These are phyloP conservation scores for Lymantria monacha DNA, from an alignment of 2,888 invertebrate species.

Conservation along the genomic window DNA sequence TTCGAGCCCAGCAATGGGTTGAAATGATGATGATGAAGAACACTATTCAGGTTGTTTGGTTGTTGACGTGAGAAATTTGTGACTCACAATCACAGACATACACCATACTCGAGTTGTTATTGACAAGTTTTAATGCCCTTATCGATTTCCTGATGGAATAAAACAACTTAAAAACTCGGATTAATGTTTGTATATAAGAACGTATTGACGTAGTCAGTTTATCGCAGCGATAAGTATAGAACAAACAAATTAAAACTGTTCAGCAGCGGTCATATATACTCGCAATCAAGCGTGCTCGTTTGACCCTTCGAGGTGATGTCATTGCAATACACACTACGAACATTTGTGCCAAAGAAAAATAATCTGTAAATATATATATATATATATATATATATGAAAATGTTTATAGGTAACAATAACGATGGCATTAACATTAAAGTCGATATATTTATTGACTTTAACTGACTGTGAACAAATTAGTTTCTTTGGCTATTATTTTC, in stretches of 20 bases:
- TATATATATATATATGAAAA: slow-evolving; percentile 23
- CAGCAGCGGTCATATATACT: slow-evolving; percentile 38
- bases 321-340: slow-evolving; percentile 23
- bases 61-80: neutral
- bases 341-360: slow-evolving; percentile 18
- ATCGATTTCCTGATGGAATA: slow-evolving; percentile 47
- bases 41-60: too few species aligned
- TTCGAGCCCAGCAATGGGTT: too few species aligned
- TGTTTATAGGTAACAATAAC: slow-evolving; percentile 12
- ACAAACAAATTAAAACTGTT: slow-evolving; percentile 40
- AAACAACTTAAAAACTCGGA: slow-evolving; percentile 22
- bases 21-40: too few species aligned
- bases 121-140: slow-evolving; percentile 26
- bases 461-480: too few species aligned
- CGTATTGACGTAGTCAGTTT: slow-evolving; percentile 48
- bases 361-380: slow-evolving; percentile 1
- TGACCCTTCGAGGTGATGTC: slow-evolving; percentile 41
- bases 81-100: neutral
- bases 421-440: neutral
- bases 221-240: slow-evolving; percentile 35
- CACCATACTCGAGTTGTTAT: slow-evolving; percentile 6
- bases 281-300: slow-evolving; percentile 30
- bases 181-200: slow-evolving; percentile 44
- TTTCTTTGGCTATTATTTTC: too few species aligned
- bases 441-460: too few species aligned